Evolutionary conservation across 2,888 invertebrate genomes (phyloP).

Genomic region (Lysandra bellargus): DNA sequence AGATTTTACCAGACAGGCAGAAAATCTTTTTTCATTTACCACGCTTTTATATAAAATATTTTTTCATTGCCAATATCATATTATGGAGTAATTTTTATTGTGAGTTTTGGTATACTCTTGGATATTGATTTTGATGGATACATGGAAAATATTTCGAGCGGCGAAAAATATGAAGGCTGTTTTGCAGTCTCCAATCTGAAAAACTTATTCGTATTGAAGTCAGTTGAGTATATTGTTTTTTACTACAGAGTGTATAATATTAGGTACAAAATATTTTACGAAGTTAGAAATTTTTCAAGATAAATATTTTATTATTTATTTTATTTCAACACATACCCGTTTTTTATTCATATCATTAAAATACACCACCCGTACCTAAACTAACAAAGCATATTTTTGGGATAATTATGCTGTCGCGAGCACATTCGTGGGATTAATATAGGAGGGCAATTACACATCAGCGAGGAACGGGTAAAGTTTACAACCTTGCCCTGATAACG

Average conservation of each 20-base stretch:
- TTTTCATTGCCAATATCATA: neutral
- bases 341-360: neutral
- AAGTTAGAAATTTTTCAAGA: neutral
- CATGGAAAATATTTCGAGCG: neutral
- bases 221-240: too few species aligned
- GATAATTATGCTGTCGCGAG: neutral
- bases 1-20: slow-evolving; percentile 18
- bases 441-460: slow-evolving; percentile 9
- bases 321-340: neutral
- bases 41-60: neutral
- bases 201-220: too few species aligned
- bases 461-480: neutral
- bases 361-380: neutral
- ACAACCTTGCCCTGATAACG: slow-evolving; percentile 5
- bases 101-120: neutral
- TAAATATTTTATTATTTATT: neutral
- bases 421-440: slow-evolving; percentile 4
- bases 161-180: neutral
- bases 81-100: neutral
- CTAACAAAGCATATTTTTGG: slow-evolving; percentile 11
- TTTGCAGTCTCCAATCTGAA: neutral
- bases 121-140: neutral
- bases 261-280: neutral
- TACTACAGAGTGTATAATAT: too few species aligned
- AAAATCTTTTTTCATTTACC: slow-evolving; percentile 1